These are phyloP conservation scores for Phylloscopus trochilus DNA, from an alignment of 2,113 vertebrate genomes.

Conservation along the genomic window DNA sequence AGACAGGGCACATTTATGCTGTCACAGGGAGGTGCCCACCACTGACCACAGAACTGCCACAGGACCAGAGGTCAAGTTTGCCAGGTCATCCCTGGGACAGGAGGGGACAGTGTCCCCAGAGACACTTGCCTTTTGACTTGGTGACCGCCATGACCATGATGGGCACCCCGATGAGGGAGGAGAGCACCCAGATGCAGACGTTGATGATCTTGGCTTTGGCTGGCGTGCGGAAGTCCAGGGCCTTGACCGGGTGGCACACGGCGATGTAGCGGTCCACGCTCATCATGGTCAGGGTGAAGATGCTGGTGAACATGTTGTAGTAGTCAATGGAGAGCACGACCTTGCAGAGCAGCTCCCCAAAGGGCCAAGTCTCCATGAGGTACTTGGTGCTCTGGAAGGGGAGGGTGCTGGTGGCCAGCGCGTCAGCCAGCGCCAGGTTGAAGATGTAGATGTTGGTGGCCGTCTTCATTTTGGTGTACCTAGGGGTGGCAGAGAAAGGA, in stretches of 20 bases:
- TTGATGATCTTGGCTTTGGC: conserved; percentile 96
- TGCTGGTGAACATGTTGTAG: conserved; percentile 99
- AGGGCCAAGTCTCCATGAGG: conserved; percentile 95
- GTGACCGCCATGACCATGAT: conserved; percentile 93
- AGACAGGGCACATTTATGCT: background rate
- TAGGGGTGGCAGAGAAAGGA: conserved; percentile 54
- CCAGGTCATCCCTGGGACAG: background rate
- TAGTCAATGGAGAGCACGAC: conserved; percentile 92
- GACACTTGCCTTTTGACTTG: conserved; percentile 80
- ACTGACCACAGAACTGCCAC: background rate
- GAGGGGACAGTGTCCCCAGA: background rate
- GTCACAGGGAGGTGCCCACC: background rate
- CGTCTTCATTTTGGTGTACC: conserved; percentile 98
- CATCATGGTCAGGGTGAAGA: conserved; percentile 99
- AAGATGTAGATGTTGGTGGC: conserved; percentile 99
- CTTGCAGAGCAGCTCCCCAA: conserved; percentile 90
- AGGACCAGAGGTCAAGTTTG: background rate
- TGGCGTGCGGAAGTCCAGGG: conserved; percentile 91
- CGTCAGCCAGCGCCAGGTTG: conserved; percentile 91
- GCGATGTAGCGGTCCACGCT: conserved; percentile 95
- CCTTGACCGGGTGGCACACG: conserved; percentile 91
- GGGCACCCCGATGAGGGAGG: conserved; percentile 89
- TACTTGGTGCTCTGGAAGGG: conserved; percentile 97
- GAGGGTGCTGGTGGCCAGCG: conserved; percentile 91
- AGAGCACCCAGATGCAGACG: conserved; percentile 93